Evolutionary conservation across 30 jellyfish, hydroid and myxozoan species (phyloP), one percentile per base, ranked within the genome.

Genomic region (Catostylus mosaicus): DNA sequence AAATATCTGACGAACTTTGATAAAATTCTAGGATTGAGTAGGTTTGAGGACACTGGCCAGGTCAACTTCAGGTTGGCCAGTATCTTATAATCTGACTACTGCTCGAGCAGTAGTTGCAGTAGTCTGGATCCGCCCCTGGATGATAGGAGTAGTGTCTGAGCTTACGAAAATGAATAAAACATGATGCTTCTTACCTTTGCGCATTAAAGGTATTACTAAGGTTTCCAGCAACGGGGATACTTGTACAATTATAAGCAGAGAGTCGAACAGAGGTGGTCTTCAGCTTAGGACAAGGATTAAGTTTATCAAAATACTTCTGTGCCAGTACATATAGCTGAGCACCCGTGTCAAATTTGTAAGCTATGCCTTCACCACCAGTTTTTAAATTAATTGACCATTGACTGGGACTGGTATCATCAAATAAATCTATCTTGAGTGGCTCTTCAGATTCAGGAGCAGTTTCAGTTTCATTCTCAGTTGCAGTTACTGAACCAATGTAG

Each of bases 261-360:
- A 81, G 87, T 66, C 66, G 66, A 46, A 81, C 77, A 62, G 75
- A 62, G 45, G 75, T 62, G 48, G 67, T 81, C 70, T 78, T 78
- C 50, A 48, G 31, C 62, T 43, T 38, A 18, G 87, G 85, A 66
- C 64, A 62, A 67, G 75, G 77, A 11, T 20, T 67, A 37, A 81
- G 77, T 40, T 40, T 81, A 31, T 65, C 75, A 81, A 24, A 47
- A 20, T 36, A 6, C 66, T 65, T 37, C 47, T 34, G 34, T 63
- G 89, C 72, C 71, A 78, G 69, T 35, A 60, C 71, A 62, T 78
- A 59, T 24, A 78, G 72, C 38, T 66, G 85, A 6, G 91, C 91
- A 22, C 91, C 84, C 6, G 87, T 65, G 67, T 81, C 91, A 66
- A 66, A 34, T 51, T 81, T 81, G 67, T 47, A 81, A 30, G 34